Conservation (phyloP, 2,888 invertebrate genomes). For the Mongoloraphidia duomilia region DNA sequence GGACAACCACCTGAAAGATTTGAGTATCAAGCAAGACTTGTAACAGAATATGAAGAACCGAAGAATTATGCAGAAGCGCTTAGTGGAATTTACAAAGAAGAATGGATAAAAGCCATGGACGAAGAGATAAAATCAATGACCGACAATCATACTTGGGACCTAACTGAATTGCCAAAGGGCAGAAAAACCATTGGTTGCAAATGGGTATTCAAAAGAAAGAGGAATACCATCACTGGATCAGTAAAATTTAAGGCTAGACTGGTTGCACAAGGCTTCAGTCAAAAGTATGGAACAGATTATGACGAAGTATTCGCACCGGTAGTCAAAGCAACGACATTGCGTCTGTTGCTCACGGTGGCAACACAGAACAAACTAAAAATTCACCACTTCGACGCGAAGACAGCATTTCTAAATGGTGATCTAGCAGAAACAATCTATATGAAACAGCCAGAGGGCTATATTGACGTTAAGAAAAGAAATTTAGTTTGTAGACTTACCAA, state of each 20-base stretch:
- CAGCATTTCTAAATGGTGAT: slow-evolving; percentile 14
- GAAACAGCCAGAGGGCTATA: slow-evolving; percentile 10
- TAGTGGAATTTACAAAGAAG: slow-evolving; percentile 1
- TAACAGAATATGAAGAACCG: slow-evolving; percentile 7
- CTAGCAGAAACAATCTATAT: slow-evolving; percentile 12
- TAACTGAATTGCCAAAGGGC: slow-evolving; percentile 8
- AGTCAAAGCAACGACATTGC: slow-evolving; percentile 15
- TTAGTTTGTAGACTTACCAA: background rate
- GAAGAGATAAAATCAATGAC: slow-evolving; percentile 14
- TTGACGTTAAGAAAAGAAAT: background rate
- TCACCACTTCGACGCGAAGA: slow-evolving; percentile 10
- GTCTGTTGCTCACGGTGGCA: slow-evolving; percentile 15
- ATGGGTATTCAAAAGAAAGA: slow-evolving; percentile 17
- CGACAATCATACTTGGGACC: slow-evolving; percentile 15
- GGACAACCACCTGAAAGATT: background rate
- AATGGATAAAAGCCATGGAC: slow-evolving; percentile 12
- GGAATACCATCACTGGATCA: slow-evolving; percentile 6
- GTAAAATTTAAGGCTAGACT: slow-evolving; percentile 15
- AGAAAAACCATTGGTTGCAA: slow-evolving; percentile 14
- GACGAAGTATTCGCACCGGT: slow-evolving; percentile 18
- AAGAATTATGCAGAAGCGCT: slow-evolving; percentile 6
- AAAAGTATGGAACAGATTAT: slow-evolving; percentile 16
- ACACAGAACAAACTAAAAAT: slow-evolving; percentile 8
- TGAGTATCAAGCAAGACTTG: background rate
- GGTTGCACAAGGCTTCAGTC: slow-evolving; percentile 16